Percentiles rank a stretch among this genome's conserved stretches.
Evolutionary conservation across 2,113 vertebrate species (phyloP).

Genomic region (Fregata magnificens): DNA sequence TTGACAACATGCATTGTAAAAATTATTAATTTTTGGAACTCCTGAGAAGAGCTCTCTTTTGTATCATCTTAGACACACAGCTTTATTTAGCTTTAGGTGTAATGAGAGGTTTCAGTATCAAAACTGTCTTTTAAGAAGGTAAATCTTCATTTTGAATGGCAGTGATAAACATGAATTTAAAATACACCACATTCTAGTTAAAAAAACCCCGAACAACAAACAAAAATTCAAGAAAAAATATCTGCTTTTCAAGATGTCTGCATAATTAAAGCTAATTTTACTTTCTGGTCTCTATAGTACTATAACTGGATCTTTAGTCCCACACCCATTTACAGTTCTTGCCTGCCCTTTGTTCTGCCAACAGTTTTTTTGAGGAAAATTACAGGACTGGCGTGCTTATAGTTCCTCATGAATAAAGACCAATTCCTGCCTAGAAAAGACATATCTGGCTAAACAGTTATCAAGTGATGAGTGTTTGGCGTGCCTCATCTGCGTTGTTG

Average conservation of each 20-base stretch:
- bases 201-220: background rate
- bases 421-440: background rate
- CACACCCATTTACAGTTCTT: background rate
- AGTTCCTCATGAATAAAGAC: slow-evolving; percentile 1
- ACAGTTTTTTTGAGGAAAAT: slow-evolving; percentile 16
- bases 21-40: background rate
- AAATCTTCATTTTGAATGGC: background rate
- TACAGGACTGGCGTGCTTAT: background rate
- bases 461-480: background rate
- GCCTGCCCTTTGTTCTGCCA: slow-evolving; percentile 5
- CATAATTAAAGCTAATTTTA: slow-evolving; percentile 18
- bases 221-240: background rate
- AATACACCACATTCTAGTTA: background rate
- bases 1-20: background rate
- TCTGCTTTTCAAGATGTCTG: background rate
- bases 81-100: background rate
- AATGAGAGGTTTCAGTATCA: background rate
- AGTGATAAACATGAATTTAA: background rate
- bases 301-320: background rate
- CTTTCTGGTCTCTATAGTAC: background rate
- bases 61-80: background rate
- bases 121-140: background rate
- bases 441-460: background rate
- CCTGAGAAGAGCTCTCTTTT: background rate
- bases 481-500: background rate